Base-by-base conservation (phyloP, 2,797 vertebrate genomes). In the Sebastes diploproa region DNA sequence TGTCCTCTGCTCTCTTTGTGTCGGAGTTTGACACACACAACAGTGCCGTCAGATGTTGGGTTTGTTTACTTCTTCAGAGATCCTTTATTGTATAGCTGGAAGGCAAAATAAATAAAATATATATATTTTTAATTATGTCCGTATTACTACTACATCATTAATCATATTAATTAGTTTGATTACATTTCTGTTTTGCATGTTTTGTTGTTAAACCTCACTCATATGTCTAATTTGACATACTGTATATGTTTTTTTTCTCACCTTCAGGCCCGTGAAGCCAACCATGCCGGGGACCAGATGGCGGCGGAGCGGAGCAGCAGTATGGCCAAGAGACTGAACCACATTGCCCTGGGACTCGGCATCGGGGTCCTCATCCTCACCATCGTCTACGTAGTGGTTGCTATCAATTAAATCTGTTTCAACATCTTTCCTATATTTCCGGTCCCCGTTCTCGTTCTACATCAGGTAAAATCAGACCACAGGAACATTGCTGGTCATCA, bases 311-410 rank as follows among this genome's bases (percentile, higher is more conserved):
- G 77, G 10, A 88, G 6, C 86, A 94, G 93, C 89, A 81, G 50
- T 36, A 88, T n/a, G 1, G 84, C 94, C 78, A 78, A 69, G 54
- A 91, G 12, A 0, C 88, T 94, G 74, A 95, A 94, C 88, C 90
- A 94, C 1, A 74, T 90, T 38, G 85, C 7, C 16, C 68, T 95
- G 66, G 94, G 92, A 63, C 1, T 94, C 1, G 94, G 94, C 14
- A 22, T 95, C 8, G 30, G 29, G 0, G 0, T 0, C 22, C 0
- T 77, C 0, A 1, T 91, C 71, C 23, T 91, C 20, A 0, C 0
- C 0, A 79, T 93, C 3, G 4, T 91, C 69, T 89, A 62, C 5
- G 0, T 16, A 0, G 46, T 18, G 2, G 67, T 93, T 0, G 0
- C 78, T 4, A 0, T 8, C 3, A 0, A 20, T 0, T 69, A 50